These are phyloP conservation scores for Chunga burmeisteri DNA, from an alignment of 2,113 vertebrate genomes.

Conservation along the genomic window DNA sequence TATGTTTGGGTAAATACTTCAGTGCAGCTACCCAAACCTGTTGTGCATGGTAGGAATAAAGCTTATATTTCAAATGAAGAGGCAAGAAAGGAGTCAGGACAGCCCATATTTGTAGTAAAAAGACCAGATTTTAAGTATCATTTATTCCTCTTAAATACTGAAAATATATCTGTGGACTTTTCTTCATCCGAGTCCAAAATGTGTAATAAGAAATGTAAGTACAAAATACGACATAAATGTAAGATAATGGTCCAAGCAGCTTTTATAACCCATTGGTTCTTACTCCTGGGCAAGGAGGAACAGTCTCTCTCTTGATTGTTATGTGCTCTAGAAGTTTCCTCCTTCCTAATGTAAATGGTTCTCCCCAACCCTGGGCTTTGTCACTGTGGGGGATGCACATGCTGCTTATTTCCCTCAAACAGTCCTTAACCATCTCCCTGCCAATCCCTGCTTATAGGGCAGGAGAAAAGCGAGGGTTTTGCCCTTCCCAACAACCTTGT, in stretches of 20 bases:
- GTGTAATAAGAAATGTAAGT: fast-evolving
- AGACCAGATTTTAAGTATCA: neutral
- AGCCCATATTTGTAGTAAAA: neutral
- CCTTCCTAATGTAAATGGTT: fast-evolving
- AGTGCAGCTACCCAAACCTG: neutral
- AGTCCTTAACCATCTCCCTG: neutral
- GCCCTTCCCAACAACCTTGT: neutral
- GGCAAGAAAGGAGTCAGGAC: neutral
- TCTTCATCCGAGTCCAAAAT: neutral
- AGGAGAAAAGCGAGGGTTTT: fast-evolving
- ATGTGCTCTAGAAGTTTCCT: neutral
- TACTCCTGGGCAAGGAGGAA: neutral
- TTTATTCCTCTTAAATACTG: neutral
- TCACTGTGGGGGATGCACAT: neutral
- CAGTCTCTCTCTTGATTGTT: neutral
- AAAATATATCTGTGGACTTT: neutral
- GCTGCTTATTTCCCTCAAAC: neutral
- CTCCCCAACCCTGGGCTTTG: neutral
- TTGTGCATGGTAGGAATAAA: neutral
- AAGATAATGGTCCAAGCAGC: neutral
- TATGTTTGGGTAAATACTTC: neutral
- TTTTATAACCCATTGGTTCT: neutral
- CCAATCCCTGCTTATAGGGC: neutral
- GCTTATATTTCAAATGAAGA: neutral
- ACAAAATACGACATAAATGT: neutral